These are phyloP conservation scores for Polypedilum pembai DNA, from an alignment of 1,140 invertebrate genomes.

Conservation along the genomic window DNA sequence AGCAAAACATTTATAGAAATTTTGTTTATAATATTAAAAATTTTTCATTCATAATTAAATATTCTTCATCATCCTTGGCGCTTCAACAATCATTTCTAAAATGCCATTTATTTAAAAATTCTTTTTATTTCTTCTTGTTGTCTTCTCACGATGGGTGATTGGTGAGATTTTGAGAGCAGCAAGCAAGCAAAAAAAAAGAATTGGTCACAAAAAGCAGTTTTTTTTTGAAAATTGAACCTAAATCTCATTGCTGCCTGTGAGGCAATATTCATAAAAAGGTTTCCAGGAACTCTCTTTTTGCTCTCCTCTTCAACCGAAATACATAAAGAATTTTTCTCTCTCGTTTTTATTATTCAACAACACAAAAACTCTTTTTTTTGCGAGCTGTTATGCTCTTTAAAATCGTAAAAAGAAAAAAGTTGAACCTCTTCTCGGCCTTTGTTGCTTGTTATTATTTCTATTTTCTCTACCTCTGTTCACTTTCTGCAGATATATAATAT, in stretches of 20 bases:
- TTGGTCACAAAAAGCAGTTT: not conserved
- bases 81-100: too few relatives aligned
- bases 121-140: not conserved
- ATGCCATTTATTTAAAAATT: too few relatives aligned
- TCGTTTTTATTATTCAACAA: not conserved
- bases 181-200: not conserved
- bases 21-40: too few relatives aligned
- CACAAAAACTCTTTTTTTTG: not conserved
- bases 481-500: not conserved
- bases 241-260: slow-evolving; percentile 6
- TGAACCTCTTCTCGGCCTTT: not conserved
- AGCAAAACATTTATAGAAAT: too few relatives aligned
- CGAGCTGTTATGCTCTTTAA: slow-evolving; percentile 15
- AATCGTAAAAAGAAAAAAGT: slow-evolving; percentile 12
- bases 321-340: not conserved
- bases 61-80: too few relatives aligned
- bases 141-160: not conserved
- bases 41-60: too few relatives aligned
- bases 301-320: not conserved
- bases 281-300: slow-evolving; percentile 1
- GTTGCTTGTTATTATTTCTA: slow-evolving; percentile 10
- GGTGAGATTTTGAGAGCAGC: not conserved
- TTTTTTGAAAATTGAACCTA: slow-evolving; percentile 11
- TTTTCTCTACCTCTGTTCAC: not conserved
- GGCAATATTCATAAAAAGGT: slow-evolving; percentile 9